Percentiles rank a stretch among this genome's conserved stretches.
Conservation (phyloP, 1,140 invertebrate genomes). For the Megalopta genalis region DNA sequence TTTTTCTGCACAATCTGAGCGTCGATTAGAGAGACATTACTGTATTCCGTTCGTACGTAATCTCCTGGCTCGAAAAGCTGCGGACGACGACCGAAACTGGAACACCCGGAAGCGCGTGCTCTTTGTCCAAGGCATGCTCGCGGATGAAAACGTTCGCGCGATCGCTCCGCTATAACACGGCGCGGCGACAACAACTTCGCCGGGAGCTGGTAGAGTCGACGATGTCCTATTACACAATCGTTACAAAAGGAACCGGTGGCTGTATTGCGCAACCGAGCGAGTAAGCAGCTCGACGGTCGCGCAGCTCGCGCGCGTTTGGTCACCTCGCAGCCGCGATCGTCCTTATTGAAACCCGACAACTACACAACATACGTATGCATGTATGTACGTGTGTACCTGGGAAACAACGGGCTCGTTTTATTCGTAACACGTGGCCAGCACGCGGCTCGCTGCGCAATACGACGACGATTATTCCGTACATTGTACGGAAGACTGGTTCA, state of each 20-base stretch:
- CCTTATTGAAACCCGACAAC: background rate
- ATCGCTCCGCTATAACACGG: too few species aligned
- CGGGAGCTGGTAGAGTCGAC: background rate
- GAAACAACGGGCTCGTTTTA: background rate
- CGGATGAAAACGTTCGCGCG: too few species aligned
- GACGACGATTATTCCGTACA: constrained; percentile 6
- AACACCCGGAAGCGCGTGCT: too few species aligned
- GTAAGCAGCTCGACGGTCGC: constrained; percentile 11
- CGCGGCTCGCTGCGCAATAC: background rate
- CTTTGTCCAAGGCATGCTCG: too few species aligned
- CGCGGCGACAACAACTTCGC: too few species aligned
- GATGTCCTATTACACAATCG: constrained; percentile 33
- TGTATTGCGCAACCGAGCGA: constrained; percentile 36
- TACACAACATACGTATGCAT: too few species aligned
- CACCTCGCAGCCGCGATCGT: background rate
- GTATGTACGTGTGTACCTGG: too few species aligned
- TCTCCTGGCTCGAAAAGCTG: too few species aligned
- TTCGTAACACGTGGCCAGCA: background rate
- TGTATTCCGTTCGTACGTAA: too few species aligned
- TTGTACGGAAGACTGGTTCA: constrained; percentile 26
- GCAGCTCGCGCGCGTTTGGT: background rate
- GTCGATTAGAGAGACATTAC: too few species aligned
- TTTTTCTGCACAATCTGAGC: too few species aligned
- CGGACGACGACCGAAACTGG: too few species aligned
- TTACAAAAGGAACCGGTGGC: background rate